Base-by-base conservation (phyloP, 1,140 invertebrate species). In the Cotesia vestalis region DNA sequence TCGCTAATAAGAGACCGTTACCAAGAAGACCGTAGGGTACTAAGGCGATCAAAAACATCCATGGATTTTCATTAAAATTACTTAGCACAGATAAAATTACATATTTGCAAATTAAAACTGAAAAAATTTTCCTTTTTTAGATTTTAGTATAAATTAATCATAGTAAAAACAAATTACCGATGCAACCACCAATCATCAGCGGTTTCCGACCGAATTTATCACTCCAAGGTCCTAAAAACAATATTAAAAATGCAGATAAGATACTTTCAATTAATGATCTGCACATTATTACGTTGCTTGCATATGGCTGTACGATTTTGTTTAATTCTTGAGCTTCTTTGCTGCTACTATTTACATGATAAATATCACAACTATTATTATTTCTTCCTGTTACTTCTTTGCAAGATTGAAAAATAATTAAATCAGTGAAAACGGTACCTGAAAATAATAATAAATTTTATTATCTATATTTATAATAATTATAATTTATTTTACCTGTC, bases 221-320 rank as follows among this genome's bases (percentile, higher is more conserved):
- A 72, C 91, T 93, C 92, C 92, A 93, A 4, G 91, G 90, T 38
- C 92, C 92, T 27, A 93, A 79, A 76, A 92, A 92, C 0, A 93
- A 81, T 14, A 90, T 89, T 5, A 92, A 81, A 9, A 92, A 72
- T 0, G 91, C 89, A 1, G 91, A 90, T 46, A 90, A 84, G 71
- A 92, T 82, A 57, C 89, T 89, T 75, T 91, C 89, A 38, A 93
- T 77, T 0, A 92, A 81, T 14, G 87, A 88, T 73, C 88, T 88
- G 0, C 86, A 82, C 76, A 90, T 89, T 12, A 88, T 81, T 14
- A 93, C 86, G 77, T 89, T 84, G n/a, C 88, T 86, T 27, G 89
- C 88, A 77, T 90, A 87, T 1, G 89, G 89, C 79, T 93, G 91
- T 2, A 91, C 86, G 74, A 88, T 84, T 73, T 86, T 87, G 82